Evolutionary conservation across 2,113 vertebrate species (phyloP).

Genomic region (Athene noctua): DNA sequence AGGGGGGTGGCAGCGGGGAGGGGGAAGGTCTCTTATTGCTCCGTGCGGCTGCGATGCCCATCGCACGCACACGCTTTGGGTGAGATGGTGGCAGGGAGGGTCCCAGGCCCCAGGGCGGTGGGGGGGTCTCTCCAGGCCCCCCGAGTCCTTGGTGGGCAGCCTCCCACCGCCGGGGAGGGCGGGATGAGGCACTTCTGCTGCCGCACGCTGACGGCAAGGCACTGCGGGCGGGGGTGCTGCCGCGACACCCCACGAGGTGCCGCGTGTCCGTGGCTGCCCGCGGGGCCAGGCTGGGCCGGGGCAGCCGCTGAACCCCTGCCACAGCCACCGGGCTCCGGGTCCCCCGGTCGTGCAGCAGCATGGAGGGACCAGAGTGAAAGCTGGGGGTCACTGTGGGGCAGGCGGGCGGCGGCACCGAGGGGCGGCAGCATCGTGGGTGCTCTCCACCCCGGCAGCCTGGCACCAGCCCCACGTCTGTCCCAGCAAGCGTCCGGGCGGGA

Average conservation of each 20-base stretch:
- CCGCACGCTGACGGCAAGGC: neutral
- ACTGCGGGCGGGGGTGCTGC: accelerated
- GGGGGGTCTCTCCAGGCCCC: neutral
- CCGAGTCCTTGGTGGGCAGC: neutral
- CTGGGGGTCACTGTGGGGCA: accelerated
- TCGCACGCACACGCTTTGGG: accelerated
- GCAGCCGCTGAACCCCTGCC: neutral
- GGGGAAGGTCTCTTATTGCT: neutral
- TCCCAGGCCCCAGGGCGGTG: neutral
- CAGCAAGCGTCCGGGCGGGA: neutral
- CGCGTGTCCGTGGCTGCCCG: accelerated
- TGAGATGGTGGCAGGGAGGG: neutral
- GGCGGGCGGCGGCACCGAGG: neutral
- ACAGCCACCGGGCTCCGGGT: neutral
- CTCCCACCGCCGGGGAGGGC: neutral
- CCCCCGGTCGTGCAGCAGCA: neutral
- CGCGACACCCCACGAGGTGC: neutral
- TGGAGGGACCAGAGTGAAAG: accelerated
- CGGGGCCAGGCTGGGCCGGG: neutral
- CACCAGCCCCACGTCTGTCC: neutral
- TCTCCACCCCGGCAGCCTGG: neutral
- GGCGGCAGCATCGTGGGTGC: neutral
- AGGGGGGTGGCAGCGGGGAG: neutral
- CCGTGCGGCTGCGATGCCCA: neutral
- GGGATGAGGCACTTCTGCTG: slow-evolving; percentile 25